phyloP scores from a whole-genome alignment of 2,113 vertebrate genomes.

The Corvus cornix region DNA sequence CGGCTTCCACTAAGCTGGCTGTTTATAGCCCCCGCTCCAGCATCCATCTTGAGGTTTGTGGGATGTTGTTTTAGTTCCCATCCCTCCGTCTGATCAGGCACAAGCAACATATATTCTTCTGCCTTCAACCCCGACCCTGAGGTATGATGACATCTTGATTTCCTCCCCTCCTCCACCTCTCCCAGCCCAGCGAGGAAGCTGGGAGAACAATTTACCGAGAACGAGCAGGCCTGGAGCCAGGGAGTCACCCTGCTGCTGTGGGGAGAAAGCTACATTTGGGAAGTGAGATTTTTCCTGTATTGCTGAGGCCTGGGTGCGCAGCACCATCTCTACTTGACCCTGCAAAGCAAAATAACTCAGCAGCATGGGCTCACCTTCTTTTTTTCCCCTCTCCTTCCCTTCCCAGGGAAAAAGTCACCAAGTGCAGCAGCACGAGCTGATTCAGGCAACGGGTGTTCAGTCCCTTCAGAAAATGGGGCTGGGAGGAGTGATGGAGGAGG shows the following conservation, averaged over 20 bases:
- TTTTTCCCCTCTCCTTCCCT: background rate
- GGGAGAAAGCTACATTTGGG: background rate
- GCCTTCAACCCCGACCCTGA: background rate
- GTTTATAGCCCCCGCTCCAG: background rate
- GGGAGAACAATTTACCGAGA: background rate
- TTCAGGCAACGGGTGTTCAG: background rate
- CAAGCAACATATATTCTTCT: background rate
- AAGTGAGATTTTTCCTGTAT: background rate
- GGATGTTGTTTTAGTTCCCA: background rate
- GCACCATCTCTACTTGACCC: background rate
- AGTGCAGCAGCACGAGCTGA: background rate
- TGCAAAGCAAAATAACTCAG: background rate
- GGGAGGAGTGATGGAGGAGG: conserved; percentile 49
- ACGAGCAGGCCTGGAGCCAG: background rate
- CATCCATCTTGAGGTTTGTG: conserved; percentile 13
- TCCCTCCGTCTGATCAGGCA: background rate
- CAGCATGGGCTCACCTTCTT: background rate
- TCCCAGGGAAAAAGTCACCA: background rate
- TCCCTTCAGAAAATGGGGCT: conserved; percentile 14
- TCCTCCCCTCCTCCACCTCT: background rate
- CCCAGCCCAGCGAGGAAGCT: background rate
- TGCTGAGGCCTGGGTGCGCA: background rate
- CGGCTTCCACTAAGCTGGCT: background rate
- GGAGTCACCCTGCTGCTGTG: background rate
- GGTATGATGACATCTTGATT: background rate